Evolutionary conservation across 2,888 invertebrate genomes (phyloP), one percentile per base, ranked within the genome.

Genomic region (Eupeodes latifasciatus): DNA sequence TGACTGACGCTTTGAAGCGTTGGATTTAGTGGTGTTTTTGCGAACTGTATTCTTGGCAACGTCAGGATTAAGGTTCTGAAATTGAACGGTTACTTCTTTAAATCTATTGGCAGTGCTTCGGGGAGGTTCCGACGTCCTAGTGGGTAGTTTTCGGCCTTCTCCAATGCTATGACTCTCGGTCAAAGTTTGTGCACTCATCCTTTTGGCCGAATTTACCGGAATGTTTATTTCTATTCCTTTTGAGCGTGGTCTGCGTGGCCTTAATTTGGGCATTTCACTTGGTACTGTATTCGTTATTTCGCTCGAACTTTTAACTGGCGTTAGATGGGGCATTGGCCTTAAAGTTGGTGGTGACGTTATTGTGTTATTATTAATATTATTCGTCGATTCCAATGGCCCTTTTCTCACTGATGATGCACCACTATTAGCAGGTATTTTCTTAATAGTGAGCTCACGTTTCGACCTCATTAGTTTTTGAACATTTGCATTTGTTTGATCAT

Each of bases 11-110:
- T 62, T 62, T 27, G 27, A 27, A 27, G 11, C 16, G 16, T 3
- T 9, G 11, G 14, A 12, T 7, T 5, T 47, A 27, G 27, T 27
- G 36, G 11, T 27, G 0, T 5, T 27, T 4, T 67, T 77, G 47
- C 80, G 64, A 0, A 84, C 80, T 27, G 87, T 87, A 4, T 67
- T 87, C 44, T 74, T 87, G 9, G 67, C 84, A 27, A 84, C 1
- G 4, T 80, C 84, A 5, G 87, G 80, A 12, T 11, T 77, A 0
- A 87, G 14, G 47, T 87, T 81, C 27, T 87, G 84, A 27, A 84
- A 87, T 16, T 84, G 80, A 1, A 87, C 80, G 0, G 80, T 87
- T n/a, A 87, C 76, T 7, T 64, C 11, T 36, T 72, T 83, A 19
- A 1, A 67, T 14, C 7, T 51, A 7, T 19, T n/a, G 34, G 14